Base-by-base conservation (phyloP, 1,140 invertebrate genomes). In the Mylabris phalerata region DNA sequence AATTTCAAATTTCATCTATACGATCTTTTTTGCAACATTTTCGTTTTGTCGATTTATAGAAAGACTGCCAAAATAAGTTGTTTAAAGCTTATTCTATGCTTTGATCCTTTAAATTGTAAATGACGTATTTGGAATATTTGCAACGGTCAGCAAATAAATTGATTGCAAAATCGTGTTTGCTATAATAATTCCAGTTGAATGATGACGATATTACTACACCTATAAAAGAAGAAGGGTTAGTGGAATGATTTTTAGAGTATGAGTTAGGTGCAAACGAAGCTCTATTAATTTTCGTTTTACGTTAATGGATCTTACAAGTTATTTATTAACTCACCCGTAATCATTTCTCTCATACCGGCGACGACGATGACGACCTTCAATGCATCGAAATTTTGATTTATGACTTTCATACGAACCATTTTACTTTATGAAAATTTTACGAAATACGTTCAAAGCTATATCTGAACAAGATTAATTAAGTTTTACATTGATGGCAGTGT, bases 251-350 rank as follows among this genome's bases (percentile, higher is more conserved):
- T 32, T 32, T 32, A 32, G 32, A 32, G 32, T 32, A 32, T 32
- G 32, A 7, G 32, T 32, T 5, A 32, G 32, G 32, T 54, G 51
- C 56, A 45, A 46, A 27, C 50, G 48, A 49, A 55, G 51, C 58
- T 59, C 63, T 59, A 65, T 65, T 65, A 62, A 65, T 65, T 60
- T 65, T 65, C 61, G 63, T 65, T 65, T 60, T 60, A 51, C 46
- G 50, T 58, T 65, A 65, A 65, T 65, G 63, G 60, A 65, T 62
- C 63, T 59, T 65, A 60, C 51, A 65, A 60, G 63, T 65, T 65
- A 65, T 65, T 65, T 65, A 65, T 62, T 60, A 65, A 60, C 63
- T 62, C 55, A 32, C 32, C 32, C 32, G 32, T 65, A 65, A 65
- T 65, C 61, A 60, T 57, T 62, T 59, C 60, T 60, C 59, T 51